phyloP scores from a whole-genome alignment of 2,888 invertebrate species.

The Rotaria macrura region DNA sequence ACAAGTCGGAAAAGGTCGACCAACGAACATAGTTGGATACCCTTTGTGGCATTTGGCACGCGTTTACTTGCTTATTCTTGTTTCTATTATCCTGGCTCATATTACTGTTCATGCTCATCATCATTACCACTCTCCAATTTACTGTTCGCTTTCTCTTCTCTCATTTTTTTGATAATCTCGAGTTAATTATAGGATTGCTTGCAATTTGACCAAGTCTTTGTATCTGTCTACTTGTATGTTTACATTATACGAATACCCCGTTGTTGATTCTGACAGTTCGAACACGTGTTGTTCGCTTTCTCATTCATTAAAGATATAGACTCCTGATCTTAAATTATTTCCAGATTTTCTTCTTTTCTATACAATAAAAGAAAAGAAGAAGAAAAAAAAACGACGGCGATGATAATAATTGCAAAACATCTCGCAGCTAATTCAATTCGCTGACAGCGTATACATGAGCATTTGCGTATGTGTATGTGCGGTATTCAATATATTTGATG shows the following conservation, averaged over 20 bases:
- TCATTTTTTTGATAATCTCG: background rate
- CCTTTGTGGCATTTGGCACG: background rate
- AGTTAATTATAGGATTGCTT: background rate
- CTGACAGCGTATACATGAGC: background rate
- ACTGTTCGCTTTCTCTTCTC: background rate
- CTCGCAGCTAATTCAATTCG: background rate
- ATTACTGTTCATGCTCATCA: conserved; percentile 15
- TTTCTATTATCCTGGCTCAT: background rate
- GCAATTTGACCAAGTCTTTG: background rate
- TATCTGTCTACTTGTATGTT: background rate
- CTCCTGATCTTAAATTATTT: conserved; percentile 1
- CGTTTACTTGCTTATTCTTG: background rate
- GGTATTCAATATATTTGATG: background rate
- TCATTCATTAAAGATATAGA: conserved; percentile 8
- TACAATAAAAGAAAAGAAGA: background rate
- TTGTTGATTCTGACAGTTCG: background rate
- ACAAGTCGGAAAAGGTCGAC: background rate
- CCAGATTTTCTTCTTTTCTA: background rate
- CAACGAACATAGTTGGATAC: background rate
- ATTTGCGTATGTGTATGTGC: background rate
- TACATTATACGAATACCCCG: background rate
- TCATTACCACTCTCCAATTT: background rate
- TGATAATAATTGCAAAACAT: background rate
- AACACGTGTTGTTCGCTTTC: background rate
- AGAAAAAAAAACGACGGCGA: background rate